Evolutionary conservation across 2,888 invertebrate species (phyloP).

Genomic region (Chrysolina oricalcia): DNA sequence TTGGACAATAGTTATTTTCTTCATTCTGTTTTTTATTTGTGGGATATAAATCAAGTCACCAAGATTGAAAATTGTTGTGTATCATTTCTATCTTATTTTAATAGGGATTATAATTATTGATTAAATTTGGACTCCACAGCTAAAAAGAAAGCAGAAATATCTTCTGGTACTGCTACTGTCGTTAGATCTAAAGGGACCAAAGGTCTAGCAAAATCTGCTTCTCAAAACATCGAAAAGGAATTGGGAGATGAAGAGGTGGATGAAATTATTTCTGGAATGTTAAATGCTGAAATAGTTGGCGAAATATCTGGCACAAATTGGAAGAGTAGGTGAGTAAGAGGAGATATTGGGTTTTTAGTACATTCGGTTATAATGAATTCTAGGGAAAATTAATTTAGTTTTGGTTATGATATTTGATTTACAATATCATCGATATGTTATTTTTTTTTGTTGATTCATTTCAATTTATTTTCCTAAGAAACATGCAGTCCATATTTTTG

Average conservation of each 20-base stretch:
- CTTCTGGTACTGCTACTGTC: conserved; percentile 61
- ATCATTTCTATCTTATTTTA: too few relatives aligned
- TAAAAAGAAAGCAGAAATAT: conserved; percentile 60
- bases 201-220: conserved; percentile 46
- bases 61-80: too few relatives aligned
- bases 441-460: too few relatives aligned
- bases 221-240: conserved; percentile 76
- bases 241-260: conserved; percentile 86
- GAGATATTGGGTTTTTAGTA: background rate
- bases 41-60: too few relatives aligned
- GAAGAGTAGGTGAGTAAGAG: conserved; percentile 77
- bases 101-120: background rate
- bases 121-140: conserved; percentile 31
- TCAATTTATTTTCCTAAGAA: too few relatives aligned
- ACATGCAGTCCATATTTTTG: too few relatives aligned
- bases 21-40: too few relatives aligned
- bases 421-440: too few relatives aligned
- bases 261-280: conserved; percentile 79
- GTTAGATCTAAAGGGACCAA: conserved; percentile 61
- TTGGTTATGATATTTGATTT: background rate
- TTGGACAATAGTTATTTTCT: too few relatives aligned
- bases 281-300: conserved; percentile 77
- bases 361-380: background rate
- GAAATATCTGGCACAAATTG: conserved; percentile 87
- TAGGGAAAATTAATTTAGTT: too few relatives aligned